Evolutionary conservation across 2,113 vertebrate species (phyloP), one percentile per base, ranked within the genome.

Genomic region (Oreocharis arfaki): DNA sequence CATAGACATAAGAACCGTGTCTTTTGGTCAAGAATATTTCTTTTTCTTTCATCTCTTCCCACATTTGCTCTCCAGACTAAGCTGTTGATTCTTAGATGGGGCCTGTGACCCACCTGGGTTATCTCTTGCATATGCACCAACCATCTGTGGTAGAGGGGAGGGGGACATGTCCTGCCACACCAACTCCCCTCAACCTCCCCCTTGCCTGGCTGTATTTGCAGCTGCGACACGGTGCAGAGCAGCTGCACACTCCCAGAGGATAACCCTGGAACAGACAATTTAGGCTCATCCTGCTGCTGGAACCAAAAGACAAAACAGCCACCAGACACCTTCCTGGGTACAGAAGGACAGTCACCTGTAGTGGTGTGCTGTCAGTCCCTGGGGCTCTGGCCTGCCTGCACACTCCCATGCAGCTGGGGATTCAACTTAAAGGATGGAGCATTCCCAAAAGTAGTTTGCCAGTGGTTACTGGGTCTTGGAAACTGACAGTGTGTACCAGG

Each of bases 241-340:
- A 46, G 47, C 73, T 57, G 33, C 11, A 4, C 4, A 2, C 35
- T 89, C 0, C 0, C 41, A 9, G 28, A 49, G 24, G 23, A 19
- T 32, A 33, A 49, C 42, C 30, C 26, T 63, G 79, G 39, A n/a
- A 73, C 9, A 17, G 44, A 22, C 8, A 11, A 10, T 33, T 19
- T 30, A 22, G 20, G 60, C 35, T 47, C 11, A 27, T 63, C 32
- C 68, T 41, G 27, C 88, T 84, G 39, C 37, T 64, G 35, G 24
- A 28, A n/a, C 33, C 7, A 50, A 57, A 35, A 30, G 52, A 22
- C 15, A 16, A 16, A 80, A 30, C 63, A 63, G 53, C 39, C 47
- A 5, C 17, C 33, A 46, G 59, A 7, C 41, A 20, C 49, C 33
- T 42, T 78, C 46, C 49, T 60, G 79, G 17, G 59, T 53, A 35